These are phyloP conservation scores for Cydia pomonella DNA, from an alignment of 1,140 invertebrate species.

Conservation along the genomic window DNA sequence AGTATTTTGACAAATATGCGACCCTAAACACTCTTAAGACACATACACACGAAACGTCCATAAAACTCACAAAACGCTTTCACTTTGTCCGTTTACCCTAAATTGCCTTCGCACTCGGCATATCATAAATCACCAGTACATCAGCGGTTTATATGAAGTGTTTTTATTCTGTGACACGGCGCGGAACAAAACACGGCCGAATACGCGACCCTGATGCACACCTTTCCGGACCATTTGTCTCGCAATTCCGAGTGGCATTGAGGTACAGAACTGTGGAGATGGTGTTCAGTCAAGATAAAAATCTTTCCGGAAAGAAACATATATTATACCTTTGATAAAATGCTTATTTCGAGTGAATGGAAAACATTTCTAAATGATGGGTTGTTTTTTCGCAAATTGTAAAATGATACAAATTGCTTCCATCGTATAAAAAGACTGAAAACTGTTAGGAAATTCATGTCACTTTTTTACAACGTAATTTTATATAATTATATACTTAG, in stretches of 20 bases:
- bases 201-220: slow-evolving; percentile 27
- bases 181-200: slow-evolving; percentile 23
- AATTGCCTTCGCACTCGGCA: neutral
- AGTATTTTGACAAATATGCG: neutral
- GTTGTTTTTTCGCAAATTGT: too few relatives aligned
- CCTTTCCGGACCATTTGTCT: slow-evolving; percentile 30
- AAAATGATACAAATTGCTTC: too few relatives aligned
- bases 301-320: neutral
- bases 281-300: neutral
- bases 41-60: neutral
- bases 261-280: neutral
- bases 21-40: neutral
- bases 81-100: slow-evolving; percentile 7
- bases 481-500: too few relatives aligned
- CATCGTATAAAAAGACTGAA: too few relatives aligned
- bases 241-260: slow-evolving; percentile 20
- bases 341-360: too few relatives aligned
- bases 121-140: slow-evolving; percentile 21
- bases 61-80: slow-evolving; percentile 6
- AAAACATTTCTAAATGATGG: too few relatives aligned
- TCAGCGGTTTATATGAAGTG: slow-evolving; percentile 2
- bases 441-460: too few relatives aligned
- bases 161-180: slow-evolving; percentile 18
- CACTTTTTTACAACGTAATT: too few relatives aligned
- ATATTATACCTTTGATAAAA: too few relatives aligned